Evolutionary conservation across 1,140 invertebrate genomes (phyloP).

Genomic region (Catajapyx aquilonaris): DNA sequence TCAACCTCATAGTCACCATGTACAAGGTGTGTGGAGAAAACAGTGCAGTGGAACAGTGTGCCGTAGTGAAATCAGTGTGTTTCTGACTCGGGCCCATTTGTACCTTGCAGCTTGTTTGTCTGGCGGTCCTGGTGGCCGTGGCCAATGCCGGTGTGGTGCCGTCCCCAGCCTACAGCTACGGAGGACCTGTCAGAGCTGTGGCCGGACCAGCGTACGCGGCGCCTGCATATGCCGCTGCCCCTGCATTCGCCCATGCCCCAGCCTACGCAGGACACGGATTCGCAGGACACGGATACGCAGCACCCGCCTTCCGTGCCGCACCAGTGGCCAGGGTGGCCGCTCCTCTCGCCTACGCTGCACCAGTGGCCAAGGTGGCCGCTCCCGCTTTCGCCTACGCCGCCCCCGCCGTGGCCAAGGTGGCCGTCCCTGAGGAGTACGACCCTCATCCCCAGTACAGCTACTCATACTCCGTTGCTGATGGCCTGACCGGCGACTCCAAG

Average conservation of each 20-base stretch:
- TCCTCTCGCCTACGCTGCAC: no score
- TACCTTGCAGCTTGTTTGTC: not conserved
- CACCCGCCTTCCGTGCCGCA: slow-evolving; percentile 12
- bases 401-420: slow-evolving; percentile 1
- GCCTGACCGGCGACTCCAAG: slow-evolving; percentile 27
- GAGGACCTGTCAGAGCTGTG: slow-evolving; percentile 3
- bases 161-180: no score
- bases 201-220: slow-evolving; percentile 2
- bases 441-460: no score
- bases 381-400: slow-evolving; percentile 5
- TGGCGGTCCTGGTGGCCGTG: not conserved
- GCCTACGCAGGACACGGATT: slow-evolving; percentile 17
- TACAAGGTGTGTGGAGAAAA: no score
- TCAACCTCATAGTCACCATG: no score
- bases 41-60: no score
- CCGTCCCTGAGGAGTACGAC: slow-evolving; percentile 5
- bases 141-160: not conserved
- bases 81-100: no score
- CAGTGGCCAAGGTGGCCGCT: no score
- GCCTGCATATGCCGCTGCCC: slow-evolving; percentile 9
- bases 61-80: no score
- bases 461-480: slow-evolving; percentile 28
- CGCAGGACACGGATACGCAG: slow-evolving; percentile 14
- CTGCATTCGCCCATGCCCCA: slow-evolving; percentile 16
- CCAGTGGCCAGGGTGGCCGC: no score